Percentiles rank a stretch among this genome's conserved stretches.
Conservation (phyloP, 2,888 invertebrate species). For the Pyrocoelia pectoralis region DNA sequence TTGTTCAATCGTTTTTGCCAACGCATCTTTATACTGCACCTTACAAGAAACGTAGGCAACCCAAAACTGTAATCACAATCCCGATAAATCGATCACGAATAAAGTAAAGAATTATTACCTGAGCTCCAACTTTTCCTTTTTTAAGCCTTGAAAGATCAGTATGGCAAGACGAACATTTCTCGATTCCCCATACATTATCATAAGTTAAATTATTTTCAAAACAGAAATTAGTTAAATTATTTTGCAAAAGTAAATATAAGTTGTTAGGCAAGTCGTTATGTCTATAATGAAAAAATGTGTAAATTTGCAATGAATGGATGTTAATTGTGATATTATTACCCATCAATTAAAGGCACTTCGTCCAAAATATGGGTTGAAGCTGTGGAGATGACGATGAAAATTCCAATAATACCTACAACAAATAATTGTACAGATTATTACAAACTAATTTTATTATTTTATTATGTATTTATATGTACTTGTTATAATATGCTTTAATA, state of each 20-base stretch:
- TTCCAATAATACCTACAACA: not conserved
- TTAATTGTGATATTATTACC: too few relatives aligned
- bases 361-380: constrained; percentile 17
- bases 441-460: too few relatives aligned
- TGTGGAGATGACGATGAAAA: not conserved
- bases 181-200: constrained; percentile 57
- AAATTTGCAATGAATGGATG: too few relatives aligned
- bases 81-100: not conserved
- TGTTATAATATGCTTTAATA: too few relatives aligned
- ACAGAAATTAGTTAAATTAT: constrained; percentile 56
- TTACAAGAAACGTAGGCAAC: constrained; percentile 64
- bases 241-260: constrained; percentile 55
- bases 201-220: constrained; percentile 56
- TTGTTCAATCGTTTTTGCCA: constrained; percentile 66
- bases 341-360: constrained; percentile 23
- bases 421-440: too few relatives aligned
- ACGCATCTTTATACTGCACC: constrained; percentile 65
- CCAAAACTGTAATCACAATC: constrained; percentile 65
- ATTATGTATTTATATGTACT: too few relatives aligned
- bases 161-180: constrained; percentile 53
- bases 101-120: constrained; percentile 52
- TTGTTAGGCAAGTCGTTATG: constrained; percentile 64
- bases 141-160: constrained; percentile 65
- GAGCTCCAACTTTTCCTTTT: constrained; percentile 61
- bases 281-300: too few relatives aligned